phyloP scores from a whole-genome alignment of 2,797 vertebrate genomes.

The Myioborus melanocephalus region DNA sequence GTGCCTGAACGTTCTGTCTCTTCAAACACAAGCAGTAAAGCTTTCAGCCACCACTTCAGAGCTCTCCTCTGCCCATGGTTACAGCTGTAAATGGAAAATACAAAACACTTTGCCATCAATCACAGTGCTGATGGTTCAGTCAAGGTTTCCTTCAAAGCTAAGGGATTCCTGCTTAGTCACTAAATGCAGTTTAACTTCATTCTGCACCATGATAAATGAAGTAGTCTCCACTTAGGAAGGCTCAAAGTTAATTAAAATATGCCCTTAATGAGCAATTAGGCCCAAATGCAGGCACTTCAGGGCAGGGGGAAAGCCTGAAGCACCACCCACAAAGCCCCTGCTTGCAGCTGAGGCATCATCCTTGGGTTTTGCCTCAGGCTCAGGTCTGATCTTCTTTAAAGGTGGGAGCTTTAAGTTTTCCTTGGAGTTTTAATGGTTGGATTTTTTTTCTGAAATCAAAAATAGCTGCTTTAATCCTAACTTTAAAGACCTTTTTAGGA shows the following conservation, averaged over 20 bases:
- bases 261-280: neutral
- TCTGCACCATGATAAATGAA: neutral
- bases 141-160: neutral
- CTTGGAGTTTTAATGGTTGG: neutral
- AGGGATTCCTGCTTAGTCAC: neutral
- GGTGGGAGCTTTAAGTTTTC: neutral
- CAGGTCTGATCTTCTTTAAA: neutral
- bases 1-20: no score
- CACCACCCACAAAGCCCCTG: neutral
- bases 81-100: neutral
- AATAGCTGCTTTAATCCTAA: neutral
- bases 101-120: neutral
- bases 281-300: neutral
- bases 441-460: neutral
- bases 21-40: neutral
- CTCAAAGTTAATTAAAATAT: constrained; percentile 18
- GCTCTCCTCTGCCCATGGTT: neutral
- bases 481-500: neutral
- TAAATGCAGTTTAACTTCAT: neutral
- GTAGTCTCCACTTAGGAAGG: neutral
- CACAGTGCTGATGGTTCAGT: neutral
- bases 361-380: neutral
- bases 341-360: neutral
- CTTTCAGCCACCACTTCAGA: neutral
- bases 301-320: neutral